Conservation (phyloP, 2,113 vertebrate genomes). For the Ictalurus furcatus region DNA sequence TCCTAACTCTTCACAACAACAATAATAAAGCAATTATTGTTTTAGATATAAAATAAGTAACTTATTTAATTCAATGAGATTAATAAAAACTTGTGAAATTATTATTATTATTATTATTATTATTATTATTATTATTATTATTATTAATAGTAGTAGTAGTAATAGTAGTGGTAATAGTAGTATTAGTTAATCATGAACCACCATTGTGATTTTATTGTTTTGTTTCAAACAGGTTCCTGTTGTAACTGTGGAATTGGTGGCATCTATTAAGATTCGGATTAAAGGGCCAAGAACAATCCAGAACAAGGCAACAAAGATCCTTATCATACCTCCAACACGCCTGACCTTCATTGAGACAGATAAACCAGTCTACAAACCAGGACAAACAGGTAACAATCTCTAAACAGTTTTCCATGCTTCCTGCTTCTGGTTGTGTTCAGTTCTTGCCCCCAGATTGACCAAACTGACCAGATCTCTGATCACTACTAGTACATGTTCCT, state of each 20-base stretch:
- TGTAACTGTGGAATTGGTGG: slow-evolving; percentile 48
- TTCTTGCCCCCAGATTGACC: neutral
- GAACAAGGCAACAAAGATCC: slow-evolving; percentile 58
- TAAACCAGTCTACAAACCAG: slow-evolving; percentile 76
- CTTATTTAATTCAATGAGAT: too few relatives aligned
- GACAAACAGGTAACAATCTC: slow-evolving; percentile 63
- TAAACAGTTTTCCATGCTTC: neutral
- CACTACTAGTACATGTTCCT: neutral
- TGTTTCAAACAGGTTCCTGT: slow-evolving; percentile 62
- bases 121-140: too few relatives aligned
- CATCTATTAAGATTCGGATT: slow-evolving; percentile 50
- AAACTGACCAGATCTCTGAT: neutral
- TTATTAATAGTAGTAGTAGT: too few relatives aligned
- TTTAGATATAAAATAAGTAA: too few relatives aligned
- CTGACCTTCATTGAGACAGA: slow-evolving; percentile 68
- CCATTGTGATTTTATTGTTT: neutral
- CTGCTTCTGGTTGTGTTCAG: neutral
- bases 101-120: too few relatives aligned
- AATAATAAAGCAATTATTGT: too few relatives aligned
- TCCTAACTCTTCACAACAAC: too few relatives aligned
- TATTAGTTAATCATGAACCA: neutral
- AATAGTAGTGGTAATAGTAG: neutral
- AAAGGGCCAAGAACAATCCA: neutral
- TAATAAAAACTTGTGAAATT: too few relatives aligned
- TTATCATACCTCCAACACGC: slow-evolving; percentile 54